phyloP scores from a whole-genome alignment of 2,888 invertebrate species.

The Sabatieria punctata region DNA sequence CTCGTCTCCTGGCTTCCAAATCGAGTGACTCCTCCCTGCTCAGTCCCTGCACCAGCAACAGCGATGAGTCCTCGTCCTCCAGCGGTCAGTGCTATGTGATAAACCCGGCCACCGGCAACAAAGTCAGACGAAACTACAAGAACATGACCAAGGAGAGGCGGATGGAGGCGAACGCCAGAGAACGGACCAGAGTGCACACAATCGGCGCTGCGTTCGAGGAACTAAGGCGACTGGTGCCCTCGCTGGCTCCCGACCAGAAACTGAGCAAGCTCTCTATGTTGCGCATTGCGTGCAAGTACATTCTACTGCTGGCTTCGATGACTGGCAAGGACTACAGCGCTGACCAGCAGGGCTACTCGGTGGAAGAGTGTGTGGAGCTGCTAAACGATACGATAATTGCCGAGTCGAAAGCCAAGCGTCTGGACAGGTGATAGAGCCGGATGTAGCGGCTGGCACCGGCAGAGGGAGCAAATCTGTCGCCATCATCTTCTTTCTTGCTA shows the following conservation, averaged over 20 bases:
- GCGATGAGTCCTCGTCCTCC: neutral
- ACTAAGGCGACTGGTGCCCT: constrained; percentile 60
- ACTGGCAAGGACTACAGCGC: constrained; percentile 51
- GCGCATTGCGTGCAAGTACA: constrained; percentile 80
- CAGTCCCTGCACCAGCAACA: neutral
- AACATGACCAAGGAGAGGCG: constrained; percentile 81
- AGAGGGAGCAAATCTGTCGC: too few relatives aligned
- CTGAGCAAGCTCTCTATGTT: constrained; percentile 77
- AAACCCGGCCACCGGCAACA: constrained; percentile 8
- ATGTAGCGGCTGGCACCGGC: too few relatives aligned
- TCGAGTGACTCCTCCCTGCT: neutral
- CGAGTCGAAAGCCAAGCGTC: constrained; percentile 7
- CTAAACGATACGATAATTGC: constrained; percentile 7
- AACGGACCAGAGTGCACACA: constrained; percentile 77
- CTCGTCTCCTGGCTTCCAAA: neutral
- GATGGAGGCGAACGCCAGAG: constrained; percentile 82
- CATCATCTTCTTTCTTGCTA: too few relatives aligned
- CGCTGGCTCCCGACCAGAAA: constrained; percentile 81
- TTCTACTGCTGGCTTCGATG: constrained; percentile 61
- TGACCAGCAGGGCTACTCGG: constrained; percentile 44
- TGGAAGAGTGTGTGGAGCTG: constrained; percentile 59
- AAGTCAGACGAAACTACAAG: constrained; percentile 66
- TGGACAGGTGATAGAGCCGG: too few relatives aligned
- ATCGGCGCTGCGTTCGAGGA: constrained; percentile 89
- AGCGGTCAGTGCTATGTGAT: constrained; percentile 2